phyloP scores from a whole-genome alignment of 2,888 invertebrate genomes.

The Timema cristinae region DNA sequence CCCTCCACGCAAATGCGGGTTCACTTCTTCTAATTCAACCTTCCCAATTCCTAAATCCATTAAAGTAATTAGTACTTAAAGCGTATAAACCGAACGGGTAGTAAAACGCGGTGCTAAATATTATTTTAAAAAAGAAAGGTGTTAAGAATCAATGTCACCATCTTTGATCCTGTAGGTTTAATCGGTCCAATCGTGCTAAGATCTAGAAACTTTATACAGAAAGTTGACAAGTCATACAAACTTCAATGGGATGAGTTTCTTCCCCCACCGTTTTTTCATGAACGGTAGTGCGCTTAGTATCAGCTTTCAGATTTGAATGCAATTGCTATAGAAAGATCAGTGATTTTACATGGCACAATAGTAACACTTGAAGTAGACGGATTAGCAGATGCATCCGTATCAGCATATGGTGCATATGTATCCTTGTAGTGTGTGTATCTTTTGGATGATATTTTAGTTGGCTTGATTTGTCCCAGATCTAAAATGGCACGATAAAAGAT shows the following conservation, averaged over 20 bases:
- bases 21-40: too few relatives aligned
- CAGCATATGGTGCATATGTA: neutral
- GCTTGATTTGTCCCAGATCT: conserved; percentile 7
- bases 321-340: too few relatives aligned
- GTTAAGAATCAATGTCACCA: conserved; percentile 25
- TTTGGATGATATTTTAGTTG: conserved; percentile 9
- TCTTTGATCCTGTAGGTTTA: neutral
- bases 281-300: neutral
- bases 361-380: neutral
- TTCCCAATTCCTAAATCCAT: too few relatives aligned
- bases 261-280: conserved; percentile 18
- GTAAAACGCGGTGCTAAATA: too few relatives aligned
- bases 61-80: too few relatives aligned
- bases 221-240: conserved; percentile 34
- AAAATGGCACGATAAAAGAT: conserved; percentile 34
- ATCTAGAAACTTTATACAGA: conserved; percentile 33
- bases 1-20: too few relatives aligned
- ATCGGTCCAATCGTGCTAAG: conserved; percentile 22
- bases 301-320: neutral
- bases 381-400: neutral
- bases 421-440: conserved; percentile 35
- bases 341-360: too few relatives aligned
- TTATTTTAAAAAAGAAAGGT: too few relatives aligned
- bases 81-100: too few relatives aligned
- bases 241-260: conserved; percentile 35